Base-by-base conservation (phyloP, 2,113 vertebrate genomes). In the Hucho hucho region DNA sequence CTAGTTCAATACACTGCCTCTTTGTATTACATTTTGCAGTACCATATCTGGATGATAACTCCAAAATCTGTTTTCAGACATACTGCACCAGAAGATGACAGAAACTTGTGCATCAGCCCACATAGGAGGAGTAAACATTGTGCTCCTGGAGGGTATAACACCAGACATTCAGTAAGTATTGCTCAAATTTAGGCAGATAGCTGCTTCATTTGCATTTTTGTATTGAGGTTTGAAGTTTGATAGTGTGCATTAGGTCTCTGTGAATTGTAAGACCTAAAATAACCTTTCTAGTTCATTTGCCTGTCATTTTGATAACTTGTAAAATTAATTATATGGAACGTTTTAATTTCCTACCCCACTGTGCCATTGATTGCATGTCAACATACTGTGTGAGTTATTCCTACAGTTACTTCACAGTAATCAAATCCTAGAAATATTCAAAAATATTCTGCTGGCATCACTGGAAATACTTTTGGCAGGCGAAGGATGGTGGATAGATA, bases 41-140 rank as follows among this genome's bases (percentile, higher is more conserved):
- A 16, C 4, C 49, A 18, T 53, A 53, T 43, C 9, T 53, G 14
- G 13, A 16, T 14, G 29, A 18, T 16, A 28, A 18, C 25, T 24
- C 64, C 26, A n/a, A 47, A 13, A 26, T 4, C 68, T 28, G 4
- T n/a, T 28, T 74, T 37, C 43, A 99, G 98, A 99, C 89, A 95
- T 99, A 46, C 91, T 99, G 14, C 97, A 99, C 87, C 98, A 99
- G 84, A 99, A 98, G 89, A 99, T 99, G 97, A 99, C 98, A 0
- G 98, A 99, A 86, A 99, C 98, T 0, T 98, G 97, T 85, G 98
- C 97, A 25, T 98, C 98, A 1, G 96, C 96, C 91, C 97, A 99
- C 81, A 97, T 99, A 56, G 98, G 98, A 79, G 97, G 97, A 24
- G 96, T 99, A 64, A 99, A 98, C 91, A 98, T 99, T 0, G 98